Conservation (phyloP, 2,113 vertebrate genomes). For the Apus apus region DNA sequence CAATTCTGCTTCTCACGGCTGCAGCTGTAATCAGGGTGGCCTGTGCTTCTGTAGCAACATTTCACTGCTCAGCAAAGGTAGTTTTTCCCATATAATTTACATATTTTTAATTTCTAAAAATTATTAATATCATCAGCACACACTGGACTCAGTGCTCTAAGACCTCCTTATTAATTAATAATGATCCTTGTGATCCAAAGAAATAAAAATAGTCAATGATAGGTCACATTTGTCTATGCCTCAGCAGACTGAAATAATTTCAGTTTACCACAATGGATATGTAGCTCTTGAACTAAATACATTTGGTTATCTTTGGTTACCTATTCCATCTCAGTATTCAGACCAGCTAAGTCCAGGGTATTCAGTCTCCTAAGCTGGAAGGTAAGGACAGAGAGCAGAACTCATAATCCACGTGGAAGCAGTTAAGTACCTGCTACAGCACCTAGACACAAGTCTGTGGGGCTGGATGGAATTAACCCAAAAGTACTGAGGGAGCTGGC, state of each 20-base stretch:
- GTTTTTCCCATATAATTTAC: rapidly evolving
- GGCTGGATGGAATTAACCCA: too few relatives aligned
- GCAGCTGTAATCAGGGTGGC: neutral
- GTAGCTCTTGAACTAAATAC: neutral
- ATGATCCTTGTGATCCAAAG: neutral
- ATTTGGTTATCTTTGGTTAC: neutral
- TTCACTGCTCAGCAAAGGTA: neutral
- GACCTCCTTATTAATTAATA: neutral
- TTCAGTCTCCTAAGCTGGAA: too few relatives aligned
- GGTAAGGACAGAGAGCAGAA: too few relatives aligned
- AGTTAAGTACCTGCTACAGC: too few relatives aligned
- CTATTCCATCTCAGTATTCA: too few relatives aligned
- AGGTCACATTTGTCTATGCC: neutral
- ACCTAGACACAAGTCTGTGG: too few relatives aligned
- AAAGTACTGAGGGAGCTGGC: too few relatives aligned
- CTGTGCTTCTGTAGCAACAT: neutral
- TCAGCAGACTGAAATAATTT: neutral
- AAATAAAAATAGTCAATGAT: neutral
- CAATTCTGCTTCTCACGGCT: neutral
- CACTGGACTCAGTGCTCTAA: neutral
- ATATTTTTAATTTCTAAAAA: neutral
- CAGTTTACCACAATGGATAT: rapidly evolving
- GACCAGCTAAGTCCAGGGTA: too few relatives aligned
- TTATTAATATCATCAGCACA: neutral
- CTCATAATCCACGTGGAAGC: too few relatives aligned